Percentiles rank a stretch among this genome's conserved stretches.
Evolutionary conservation across 2,888 invertebrate species (phyloP).

Genomic region (Troilus luridus): DNA sequence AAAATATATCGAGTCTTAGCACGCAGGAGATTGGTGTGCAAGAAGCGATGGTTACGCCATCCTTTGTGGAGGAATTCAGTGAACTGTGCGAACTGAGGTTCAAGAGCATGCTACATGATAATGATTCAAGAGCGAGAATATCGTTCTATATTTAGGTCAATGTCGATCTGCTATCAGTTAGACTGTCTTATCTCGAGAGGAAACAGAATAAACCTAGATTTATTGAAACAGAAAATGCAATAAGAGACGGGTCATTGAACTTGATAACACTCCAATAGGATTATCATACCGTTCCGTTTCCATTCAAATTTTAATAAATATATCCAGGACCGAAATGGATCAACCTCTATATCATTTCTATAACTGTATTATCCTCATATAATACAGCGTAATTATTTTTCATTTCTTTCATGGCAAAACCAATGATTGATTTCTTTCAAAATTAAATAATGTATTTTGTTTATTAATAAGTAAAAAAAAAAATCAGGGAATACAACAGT

Average conservation of each 20-base stretch:
- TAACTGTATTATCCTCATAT: no score
- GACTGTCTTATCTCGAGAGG: not conserved
- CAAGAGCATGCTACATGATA: not conserved
- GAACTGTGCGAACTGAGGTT: conserved; percentile 1
- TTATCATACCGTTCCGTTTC: not conserved
- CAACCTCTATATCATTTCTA: no score
- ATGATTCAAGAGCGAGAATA: not conserved
- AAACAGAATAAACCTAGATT: not conserved
- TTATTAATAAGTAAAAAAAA: no score
- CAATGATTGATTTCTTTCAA: no score
- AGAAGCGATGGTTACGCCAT: not conserved
- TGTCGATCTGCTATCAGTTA: not conserved
- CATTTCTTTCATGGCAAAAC: no score
- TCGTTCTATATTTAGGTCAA: not conserved
- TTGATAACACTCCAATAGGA: not conserved
- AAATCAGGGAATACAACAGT: no score
- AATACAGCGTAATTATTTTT: no score
- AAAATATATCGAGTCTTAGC: not conserved
- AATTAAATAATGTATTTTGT: no score
- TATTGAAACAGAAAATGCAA: not conserved
- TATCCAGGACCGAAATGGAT: no score
- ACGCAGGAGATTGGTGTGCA: not conserved
- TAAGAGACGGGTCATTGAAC: not conserved
- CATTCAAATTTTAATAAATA: not conserved
- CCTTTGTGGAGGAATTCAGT: conserved; percentile 7